Evolutionary conservation across 2,797 vertebrate genomes (phyloP).

Genomic region (Syngnathus rostellatus): DNA sequence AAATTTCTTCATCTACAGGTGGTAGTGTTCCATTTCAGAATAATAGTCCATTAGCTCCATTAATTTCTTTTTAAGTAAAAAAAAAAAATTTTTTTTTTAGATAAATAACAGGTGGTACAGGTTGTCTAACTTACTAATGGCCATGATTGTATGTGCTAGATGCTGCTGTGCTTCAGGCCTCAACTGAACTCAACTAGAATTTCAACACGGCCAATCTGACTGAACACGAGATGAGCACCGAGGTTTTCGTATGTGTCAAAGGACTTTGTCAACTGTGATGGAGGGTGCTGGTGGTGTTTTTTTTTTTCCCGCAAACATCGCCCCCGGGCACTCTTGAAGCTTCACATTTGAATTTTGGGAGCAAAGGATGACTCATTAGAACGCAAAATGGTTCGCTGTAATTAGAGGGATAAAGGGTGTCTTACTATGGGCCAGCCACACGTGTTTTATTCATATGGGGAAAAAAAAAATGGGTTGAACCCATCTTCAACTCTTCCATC

Average conservation of each 20-base stretch:
- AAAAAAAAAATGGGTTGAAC: neutral
- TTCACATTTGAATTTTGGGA: neutral
- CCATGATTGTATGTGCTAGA: neutral
- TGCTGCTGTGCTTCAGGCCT: neutral
- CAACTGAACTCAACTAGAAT: neutral
- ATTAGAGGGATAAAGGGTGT: neutral
- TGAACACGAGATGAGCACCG: neutral
- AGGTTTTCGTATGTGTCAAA: neutral
- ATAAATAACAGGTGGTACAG: neutral
- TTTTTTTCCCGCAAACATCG: neutral
- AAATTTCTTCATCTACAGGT: too few relatives aligned
- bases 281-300: neutral
- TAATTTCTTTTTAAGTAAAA: neutral
- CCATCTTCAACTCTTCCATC: neutral
- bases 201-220: neutral
- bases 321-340: neutral
- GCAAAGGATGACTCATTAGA: neutral
- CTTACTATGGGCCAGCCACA: neutral
- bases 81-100: too few relatives aligned
- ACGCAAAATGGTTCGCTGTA: neutral
- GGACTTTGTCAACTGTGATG: conserved; percentile 2
- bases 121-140: neutral
- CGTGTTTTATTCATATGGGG: neutral
- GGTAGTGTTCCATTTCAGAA: neutral
- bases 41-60: neutral